phyloP scores from a whole-genome alignment of 1,140 invertebrate genomes.

The Ips nitidus region DNA sequence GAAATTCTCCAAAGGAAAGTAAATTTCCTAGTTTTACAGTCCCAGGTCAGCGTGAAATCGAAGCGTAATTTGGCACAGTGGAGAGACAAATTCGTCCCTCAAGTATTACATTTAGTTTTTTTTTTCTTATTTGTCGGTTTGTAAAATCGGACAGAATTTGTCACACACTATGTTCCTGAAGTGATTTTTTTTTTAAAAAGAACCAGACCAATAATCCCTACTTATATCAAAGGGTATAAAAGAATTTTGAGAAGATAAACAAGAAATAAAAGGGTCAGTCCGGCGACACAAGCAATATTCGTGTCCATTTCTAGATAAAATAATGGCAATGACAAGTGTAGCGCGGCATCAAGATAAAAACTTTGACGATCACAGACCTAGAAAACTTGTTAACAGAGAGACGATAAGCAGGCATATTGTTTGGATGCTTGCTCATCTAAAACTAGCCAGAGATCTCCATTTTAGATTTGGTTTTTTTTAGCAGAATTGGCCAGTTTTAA shows the following conservation, averaged over 20 bases:
- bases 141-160: too few species aligned
- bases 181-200: too few species aligned
- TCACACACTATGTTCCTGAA: too few species aligned
- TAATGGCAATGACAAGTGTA: conserved; percentile 46
- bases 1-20: conserved; percentile 30
- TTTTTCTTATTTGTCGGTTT: too few species aligned
- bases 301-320: conserved; percentile 45
- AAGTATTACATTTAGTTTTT: too few species aligned
- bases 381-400: conserved; percentile 52
- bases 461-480: conserved; percentile 45
- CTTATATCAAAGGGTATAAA: too few species aligned
- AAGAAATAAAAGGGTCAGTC: conserved; percentile 21
- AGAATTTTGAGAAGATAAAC: conserved; percentile 6
- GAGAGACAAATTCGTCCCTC: conserved; percentile 32
- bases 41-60: conserved; percentile 34
- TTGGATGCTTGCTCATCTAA: conserved; percentile 49
- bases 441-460: conserved; percentile 45
- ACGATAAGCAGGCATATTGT: conserved; percentile 52
- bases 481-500: too few species aligned
- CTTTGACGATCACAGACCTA: conserved; percentile 48
- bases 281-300: conserved; percentile 34
- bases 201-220: too few species aligned
- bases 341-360: conserved; percentile 43
- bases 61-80: conserved; percentile 31
- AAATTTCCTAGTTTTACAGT: conserved; percentile 35